Evolutionary conservation across 2,888 invertebrate species (phyloP).

Genomic region (Blastobasis lacticolella): DNA sequence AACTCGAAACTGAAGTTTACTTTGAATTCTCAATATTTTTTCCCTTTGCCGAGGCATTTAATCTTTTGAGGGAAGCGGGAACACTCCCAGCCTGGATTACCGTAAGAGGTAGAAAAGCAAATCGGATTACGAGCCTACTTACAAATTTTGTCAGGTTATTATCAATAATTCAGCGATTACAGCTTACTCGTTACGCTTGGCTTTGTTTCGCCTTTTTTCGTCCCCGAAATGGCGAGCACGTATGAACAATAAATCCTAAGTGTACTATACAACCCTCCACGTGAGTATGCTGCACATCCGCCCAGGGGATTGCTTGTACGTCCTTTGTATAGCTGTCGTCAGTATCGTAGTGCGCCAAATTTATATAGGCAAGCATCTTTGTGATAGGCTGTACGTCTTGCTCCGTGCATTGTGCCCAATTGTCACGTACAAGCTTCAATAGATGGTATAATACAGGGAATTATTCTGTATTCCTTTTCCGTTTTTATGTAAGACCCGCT

Average conservation of each 20-base stretch:
- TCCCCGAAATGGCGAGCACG: conserved; percentile 26
- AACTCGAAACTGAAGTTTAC: no score
- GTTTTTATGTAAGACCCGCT: conserved; percentile 22
- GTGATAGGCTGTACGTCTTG: conserved; percentile 5
- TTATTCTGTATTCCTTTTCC: conserved; percentile 35
- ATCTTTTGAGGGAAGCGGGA: no score
- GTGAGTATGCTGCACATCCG: background rate
- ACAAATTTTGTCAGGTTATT: conserved; percentile 9
- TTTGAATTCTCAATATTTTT: no score
- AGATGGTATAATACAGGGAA: conserved; percentile 40
- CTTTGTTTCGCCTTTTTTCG: conserved; percentile 22
- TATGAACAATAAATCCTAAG: conserved; percentile 34
- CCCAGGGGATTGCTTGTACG: background rate
- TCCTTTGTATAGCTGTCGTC: conserved; percentile 1
- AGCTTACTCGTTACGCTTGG: conserved; percentile 14
- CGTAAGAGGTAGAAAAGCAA: conserved; percentile 3
- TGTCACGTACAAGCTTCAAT: conserved; percentile 36
- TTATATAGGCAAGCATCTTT: background rate
- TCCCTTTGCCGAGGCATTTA: no score
- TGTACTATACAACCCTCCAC: conserved; percentile 4
- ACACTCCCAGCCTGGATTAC: background rate
- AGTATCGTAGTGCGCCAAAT: background rate
- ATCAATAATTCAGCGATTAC: conserved; percentile 17
- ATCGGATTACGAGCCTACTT: conserved; percentile 5
- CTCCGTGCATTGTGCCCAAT: conserved; percentile 16